Evolutionary conservation across 2,113 vertebrate species (phyloP), one percentile per base, ranked within the genome.

Genomic region (Rhinoptilus africanus): DNA sequence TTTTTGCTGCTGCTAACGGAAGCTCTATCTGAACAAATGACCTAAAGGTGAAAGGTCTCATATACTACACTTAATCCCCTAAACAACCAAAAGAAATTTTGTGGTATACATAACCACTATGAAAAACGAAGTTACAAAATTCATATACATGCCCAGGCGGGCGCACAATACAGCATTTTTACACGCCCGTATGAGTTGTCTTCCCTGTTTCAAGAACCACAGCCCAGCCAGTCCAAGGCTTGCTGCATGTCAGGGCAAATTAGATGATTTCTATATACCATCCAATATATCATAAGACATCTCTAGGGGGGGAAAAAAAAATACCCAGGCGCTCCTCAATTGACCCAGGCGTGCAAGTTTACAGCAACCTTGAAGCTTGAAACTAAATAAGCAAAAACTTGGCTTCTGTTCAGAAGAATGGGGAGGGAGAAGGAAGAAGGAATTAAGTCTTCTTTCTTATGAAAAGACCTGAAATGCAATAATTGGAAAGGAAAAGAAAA

Each of bases 401-500:
- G 85, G 78, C 85, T 94, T 69, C 64, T 83, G 54, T 88, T 88
- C 63, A 88, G 34, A 79, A 73, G 48, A 95, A 85, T 4, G 10
- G 12, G 30, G 30, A 93, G 14, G 18, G 34, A 92, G 45, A 59
- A 89, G 16, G 41, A 63, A 69, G 14, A 74, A 56, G 12, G 47
- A 96, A 94, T 83, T 89, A 66, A 88, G 47, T 19, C 24, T 57
- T 86, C 79, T 78, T 91, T 69, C 50, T 85, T 62, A 69, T n/a
- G n/a, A 69, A 76, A 91, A 88, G 30, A 43, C 45, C 32, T 41
- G 57, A 94, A 88, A 82, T 15, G 26, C 54, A 94, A 5, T 96
- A 89, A 93, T 57, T 88, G 39, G 10, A 53, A 87, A 90, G 62
- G 56, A 89, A 95, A 91, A 84, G 62, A 41, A 97, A 95, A 88